Conservation (phyloP, 2,888 invertebrate species). For the Oasisia sp. region DNA sequence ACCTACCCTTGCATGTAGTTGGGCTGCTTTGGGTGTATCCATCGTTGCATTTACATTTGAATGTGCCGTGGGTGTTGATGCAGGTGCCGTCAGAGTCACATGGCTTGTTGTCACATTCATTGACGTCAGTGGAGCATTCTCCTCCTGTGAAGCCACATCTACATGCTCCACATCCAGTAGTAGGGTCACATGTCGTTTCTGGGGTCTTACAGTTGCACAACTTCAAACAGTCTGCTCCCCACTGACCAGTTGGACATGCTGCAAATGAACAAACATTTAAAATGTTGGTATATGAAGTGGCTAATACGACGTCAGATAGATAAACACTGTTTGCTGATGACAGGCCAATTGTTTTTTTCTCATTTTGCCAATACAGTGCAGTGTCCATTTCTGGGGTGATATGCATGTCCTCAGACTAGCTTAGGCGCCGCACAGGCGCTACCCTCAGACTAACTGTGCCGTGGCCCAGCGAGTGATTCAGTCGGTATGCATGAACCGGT, state of each 20-base stretch:
- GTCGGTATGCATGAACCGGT: too few species aligned
- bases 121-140: not conserved
- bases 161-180: not conserved
- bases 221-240: not conserved
- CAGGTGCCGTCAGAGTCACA: not conserved
- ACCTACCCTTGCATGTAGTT: not conserved
- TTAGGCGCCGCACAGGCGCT: too few species aligned
- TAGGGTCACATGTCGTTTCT: not conserved
- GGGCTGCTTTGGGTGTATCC: not conserved
- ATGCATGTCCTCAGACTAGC: too few species aligned
- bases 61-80: not conserved
- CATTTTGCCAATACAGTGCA: too few species aligned
- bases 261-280: not conserved
- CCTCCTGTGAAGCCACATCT: not conserved
- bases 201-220: not conserved
- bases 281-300: not conserved
- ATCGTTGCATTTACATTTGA: not conserved
- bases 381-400: too few species aligned
- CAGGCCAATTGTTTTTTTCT: not conserved
- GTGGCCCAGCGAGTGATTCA: too few species aligned
- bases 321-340: too few species aligned
- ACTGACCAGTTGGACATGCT: not conserved
- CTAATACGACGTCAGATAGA: too few species aligned
- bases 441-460: too few species aligned
- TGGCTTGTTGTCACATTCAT: not conserved